Percentiles rank a stretch among this genome's conserved stretches.
These are phyloP conservation scores for human DNA, from an alignment of 2,113 vertebrate species.

Conservation along the genomic window GRCh38 chr7:35750001-35750500, in stretches of 20 bases:
- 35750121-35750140: neutral
- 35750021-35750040: neutral
- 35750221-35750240: neutral
- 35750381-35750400: neutral
- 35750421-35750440: neutral
- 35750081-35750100: neutral
- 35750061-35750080: neutral
- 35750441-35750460: neutral
- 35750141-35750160: neutral
- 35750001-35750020: neutral
- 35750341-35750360: neutral
- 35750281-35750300: too few relatives aligned
- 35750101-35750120: neutral
- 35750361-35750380: neutral
- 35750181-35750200: neutral
- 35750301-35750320: too few relatives aligned
- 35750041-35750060: neutral
- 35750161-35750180: neutral
- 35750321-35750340: too few relatives aligned
- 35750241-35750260: neutral
- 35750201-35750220: neutral
- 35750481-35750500: neutral
- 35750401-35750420: neutral
- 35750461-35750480: neutral
- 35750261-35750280: too few relatives aligned